Evolutionary conservation across 2,888 invertebrate genomes (phyloP).

Genomic region (Lamproptera curius): DNA sequence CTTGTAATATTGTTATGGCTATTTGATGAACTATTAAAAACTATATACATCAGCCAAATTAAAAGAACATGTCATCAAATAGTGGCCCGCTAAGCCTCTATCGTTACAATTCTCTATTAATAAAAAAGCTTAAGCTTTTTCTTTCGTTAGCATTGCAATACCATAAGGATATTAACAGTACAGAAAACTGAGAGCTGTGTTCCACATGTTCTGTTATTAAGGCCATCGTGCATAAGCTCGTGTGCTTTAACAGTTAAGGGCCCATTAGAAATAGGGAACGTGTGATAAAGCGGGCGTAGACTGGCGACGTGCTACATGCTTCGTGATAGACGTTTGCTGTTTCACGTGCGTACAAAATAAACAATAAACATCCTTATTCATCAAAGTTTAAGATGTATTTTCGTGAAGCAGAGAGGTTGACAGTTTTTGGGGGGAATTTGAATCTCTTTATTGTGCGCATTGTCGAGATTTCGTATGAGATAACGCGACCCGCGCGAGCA

Average conservation of each 20-base stretch:
- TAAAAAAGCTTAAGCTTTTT: too few relatives aligned
- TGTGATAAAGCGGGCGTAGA: slow-evolving; percentile 52
- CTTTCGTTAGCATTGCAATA: too few relatives aligned
- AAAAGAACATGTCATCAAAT: too few relatives aligned
- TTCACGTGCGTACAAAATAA: slow-evolving; percentile 45
- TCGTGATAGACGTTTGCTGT: slow-evolving; percentile 64
- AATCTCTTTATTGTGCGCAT: slow-evolving; percentile 59
- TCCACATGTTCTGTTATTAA: slow-evolving; percentile 36
- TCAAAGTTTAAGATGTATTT: slow-evolving; percentile 30
- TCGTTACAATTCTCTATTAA: too few relatives aligned
- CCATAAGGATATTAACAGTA: too few relatives aligned
- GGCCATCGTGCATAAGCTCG: slow-evolving; percentile 50
- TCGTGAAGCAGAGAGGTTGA: slow-evolving; percentile 26
- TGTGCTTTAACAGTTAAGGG: slow-evolving; percentile 57
- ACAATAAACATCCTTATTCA: slow-evolving; percentile 21
- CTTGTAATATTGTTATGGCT: too few relatives aligned
- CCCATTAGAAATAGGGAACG: slow-evolving; percentile 58
- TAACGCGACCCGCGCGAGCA: slow-evolving; percentile 39
- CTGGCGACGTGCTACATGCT: slow-evolving; percentile 64
- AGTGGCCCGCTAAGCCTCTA: too few relatives aligned
- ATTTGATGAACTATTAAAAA: too few relatives aligned
- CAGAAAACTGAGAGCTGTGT: neutral
- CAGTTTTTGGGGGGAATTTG: slow-evolving; percentile 35
- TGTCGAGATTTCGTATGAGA: slow-evolving; percentile 56
- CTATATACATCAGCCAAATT: too few relatives aligned